A percentile compares a stretch with the other conserved stretches of the same genome.
Evolutionary conservation across 2,113 vertebrate species (phyloP).

Genomic region (Peromyscus californicus): DNA sequence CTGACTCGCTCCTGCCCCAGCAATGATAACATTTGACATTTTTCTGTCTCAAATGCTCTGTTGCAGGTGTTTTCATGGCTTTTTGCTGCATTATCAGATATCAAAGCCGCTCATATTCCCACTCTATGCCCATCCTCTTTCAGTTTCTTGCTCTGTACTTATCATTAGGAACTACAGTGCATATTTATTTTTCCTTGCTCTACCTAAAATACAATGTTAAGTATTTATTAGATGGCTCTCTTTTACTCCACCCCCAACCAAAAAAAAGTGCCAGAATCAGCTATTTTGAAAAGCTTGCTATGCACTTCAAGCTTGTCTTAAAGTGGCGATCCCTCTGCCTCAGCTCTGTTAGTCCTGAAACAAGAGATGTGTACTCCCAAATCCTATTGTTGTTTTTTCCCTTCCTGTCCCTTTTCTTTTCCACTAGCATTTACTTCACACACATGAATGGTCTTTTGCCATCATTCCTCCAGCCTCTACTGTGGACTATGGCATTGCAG

Average conservation of each 20-base stretch:
- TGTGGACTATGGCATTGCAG: neutral
- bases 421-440: neutral
- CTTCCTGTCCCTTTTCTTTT: neutral
- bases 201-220: neutral
- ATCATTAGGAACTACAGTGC: neutral
- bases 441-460: neutral
- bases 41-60: neutral
- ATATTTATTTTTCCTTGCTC: neutral
- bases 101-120: neutral
- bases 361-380: neutral
- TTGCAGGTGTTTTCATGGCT: neutral
- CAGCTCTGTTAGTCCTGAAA: neutral
- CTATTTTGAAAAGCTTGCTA: neutral
- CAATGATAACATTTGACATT: neutral
- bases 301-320: neutral
- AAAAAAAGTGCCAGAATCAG: neutral
- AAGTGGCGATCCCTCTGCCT: neutral
- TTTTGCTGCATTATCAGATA: neutral
- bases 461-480: neutral
- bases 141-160: neutral
- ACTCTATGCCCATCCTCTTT: neutral
- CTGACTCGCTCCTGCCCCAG: neutral
- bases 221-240: neutral
- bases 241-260: neutral
- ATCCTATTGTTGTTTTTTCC: neutral